Evolutionary conservation across 92 coral and sea anemone species (phyloP), one percentile per base, ranked within the genome.

Genomic region (Parazoanthus atlanticus): DNA sequence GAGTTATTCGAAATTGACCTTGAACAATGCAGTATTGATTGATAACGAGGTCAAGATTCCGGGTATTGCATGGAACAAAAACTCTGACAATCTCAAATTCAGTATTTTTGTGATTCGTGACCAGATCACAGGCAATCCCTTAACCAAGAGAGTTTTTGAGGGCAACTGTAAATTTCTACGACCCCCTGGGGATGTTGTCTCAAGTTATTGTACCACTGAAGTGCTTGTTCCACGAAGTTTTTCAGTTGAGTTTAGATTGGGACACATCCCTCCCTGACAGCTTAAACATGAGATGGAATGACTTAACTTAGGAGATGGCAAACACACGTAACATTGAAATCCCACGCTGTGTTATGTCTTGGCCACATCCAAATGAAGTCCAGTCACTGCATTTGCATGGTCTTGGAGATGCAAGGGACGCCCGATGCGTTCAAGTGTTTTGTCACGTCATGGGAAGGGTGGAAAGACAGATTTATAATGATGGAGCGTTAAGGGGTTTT

Each of bases 61-160:
- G 47, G 94, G 94, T 6, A 36, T 87, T 73, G 79, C 84, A 17
- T 91, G 96, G 92, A 85, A 93, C 65, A 85, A 76, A 70, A 73
- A 78, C 26, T 86, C 86, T 10, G 94, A 93, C 74, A 92, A 90
- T 70, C 90, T 93, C 47, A 79, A 23, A 1, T 77, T 86, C 70
- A 90, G 88, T 61, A 38, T 89, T 28, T 32, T 84, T 36, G 83
- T 81, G 40, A 77, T 93, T 30, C 67, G 86, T 43, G 86, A 64
- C n/a, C n/a, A n/a, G n/a, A n/a, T n/a, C n/a, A 36, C 74, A 74
- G 78, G 77, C 58, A 88, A 69, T 61, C 75, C 85, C 56, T 69
- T 41, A 13, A 87, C 90, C 19, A 87, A 76, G 78, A 80, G 85
- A 61, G 64, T 41, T 87, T 41, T 88, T 88, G n/a, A 84, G 88